A percentile compares a stretch with the other conserved stretches of the same genome.
Conservation (phyloP, 64 coral and sea anemone species). For the Actinia tenebrosa region DNA sequence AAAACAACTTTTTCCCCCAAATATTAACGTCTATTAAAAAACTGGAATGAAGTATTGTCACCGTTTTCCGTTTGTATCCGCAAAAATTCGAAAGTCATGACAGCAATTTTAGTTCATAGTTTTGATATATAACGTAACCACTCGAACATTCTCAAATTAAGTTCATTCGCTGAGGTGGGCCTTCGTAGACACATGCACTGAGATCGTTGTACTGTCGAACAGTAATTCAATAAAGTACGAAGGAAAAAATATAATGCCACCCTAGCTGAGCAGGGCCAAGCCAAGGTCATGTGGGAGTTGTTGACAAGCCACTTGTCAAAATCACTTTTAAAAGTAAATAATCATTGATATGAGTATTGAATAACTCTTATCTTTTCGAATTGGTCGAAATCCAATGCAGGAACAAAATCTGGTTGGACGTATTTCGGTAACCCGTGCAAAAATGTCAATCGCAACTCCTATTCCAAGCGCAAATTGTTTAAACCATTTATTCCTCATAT, state of each 20-base stretch:
- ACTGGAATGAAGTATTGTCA: too few relatives aligned
- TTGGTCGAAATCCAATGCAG: neutral
- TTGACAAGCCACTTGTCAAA: neutral
- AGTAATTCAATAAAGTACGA: neutral
- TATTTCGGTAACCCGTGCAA: neutral
- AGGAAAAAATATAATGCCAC: neutral
- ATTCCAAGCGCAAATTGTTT: neutral
- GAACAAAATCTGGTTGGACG: neutral
- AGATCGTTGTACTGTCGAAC: neutral
- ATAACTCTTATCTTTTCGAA: neutral
- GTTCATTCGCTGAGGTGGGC: neutral
- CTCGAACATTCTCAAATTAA: neutral
- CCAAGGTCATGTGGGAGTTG: neutral
- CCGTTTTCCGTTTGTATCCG: too few relatives aligned
- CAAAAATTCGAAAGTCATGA: too few relatives aligned
- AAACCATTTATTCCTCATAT: neutral
- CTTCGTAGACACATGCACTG: neutral
- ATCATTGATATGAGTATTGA: too few relatives aligned
- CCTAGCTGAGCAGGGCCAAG: neutral
- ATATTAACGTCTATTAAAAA: too few relatives aligned
- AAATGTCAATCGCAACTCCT: too few relatives aligned
- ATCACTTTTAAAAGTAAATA: neutral
- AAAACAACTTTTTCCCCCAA: too few relatives aligned
- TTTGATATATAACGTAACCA: neutral
- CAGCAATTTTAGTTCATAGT: neutral